Evolutionary conservation across 2,797 vertebrate genomes (phyloP), one percentile per base, ranked within the genome.

Genomic region (Cyprinodon diabolis): DNA sequence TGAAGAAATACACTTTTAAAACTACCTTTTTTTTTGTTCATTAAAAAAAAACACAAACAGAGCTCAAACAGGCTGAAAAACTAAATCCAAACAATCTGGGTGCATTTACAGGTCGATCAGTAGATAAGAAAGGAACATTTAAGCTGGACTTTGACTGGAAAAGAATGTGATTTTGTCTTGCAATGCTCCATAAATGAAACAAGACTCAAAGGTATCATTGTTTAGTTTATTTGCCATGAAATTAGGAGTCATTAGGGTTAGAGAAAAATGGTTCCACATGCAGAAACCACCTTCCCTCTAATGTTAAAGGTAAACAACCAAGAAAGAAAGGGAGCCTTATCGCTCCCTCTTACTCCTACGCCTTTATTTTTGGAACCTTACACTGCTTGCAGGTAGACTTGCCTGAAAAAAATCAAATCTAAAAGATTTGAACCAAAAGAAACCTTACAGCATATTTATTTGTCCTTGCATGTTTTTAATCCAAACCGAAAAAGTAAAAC

Each of bases 211-310:
- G 91, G 82, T 85, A 90, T 84, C 84, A 48, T 84, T 89, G 90
- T 92, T 85, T 81, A 76, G 84, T 92, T 87, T 87, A 91, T 94
- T 92, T 91, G 83, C 91, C 92, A 67, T 93, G 89, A 95, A 93
- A 94, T 93, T 91, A 93, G 87, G 76, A 68, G 87, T 87, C 87
- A 90, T 94, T 94, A 94, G 68, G 76, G 77, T 63, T 6, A 37
- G 45, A 17, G 49, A 40, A 81, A 90, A 94, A 83, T 54, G 79
- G 76, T 94, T 91, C 92, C 92, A 93, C 83, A 89, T 94, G 93
- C 7, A 21, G 76, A 90, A 88, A 90, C 86, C 85, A 87, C 85
- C 45, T 0, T 89, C 87, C 80, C 78, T 75, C 68, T 84, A 82
- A 90, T 87, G 7, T 76, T 90, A 90, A 86, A 93, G 86, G 91